Evolutionary conservation across 2,797 vertebrate genomes (phyloP), one percentile per base, ranked within the genome.

Genomic region (Oreochromis mossambicus): DNA sequence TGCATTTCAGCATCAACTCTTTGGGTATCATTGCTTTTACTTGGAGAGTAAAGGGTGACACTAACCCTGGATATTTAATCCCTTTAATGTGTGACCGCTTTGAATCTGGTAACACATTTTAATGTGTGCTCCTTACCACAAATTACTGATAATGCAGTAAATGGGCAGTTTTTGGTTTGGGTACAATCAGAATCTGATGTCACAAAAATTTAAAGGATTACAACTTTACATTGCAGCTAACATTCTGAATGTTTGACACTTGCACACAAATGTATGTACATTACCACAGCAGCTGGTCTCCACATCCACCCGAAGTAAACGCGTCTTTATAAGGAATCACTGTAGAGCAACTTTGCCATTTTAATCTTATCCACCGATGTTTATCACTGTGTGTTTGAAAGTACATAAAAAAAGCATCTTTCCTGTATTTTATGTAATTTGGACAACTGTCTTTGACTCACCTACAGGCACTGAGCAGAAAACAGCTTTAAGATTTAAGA

Each of bases 171-270:
- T 17, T n/a, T 12, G 15, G 43, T 29, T 48, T 19, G 68, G 24
- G 24, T 29, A 19, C 7, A 5, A 6, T 29, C 24, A 19, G 41
- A 41, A 13, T 41, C 19, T 66, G 13, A 46, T 78, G 13, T 0
- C 17, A 19, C 70, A 17, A 21, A n/a, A 55, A 52, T 58, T 11
- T 54, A 32, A 32, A 51, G 81, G 78, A 85, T 87, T 89, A 76
- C 52, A 79, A 84, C 68, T 75, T 48, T 73, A 48, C 10, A 2
- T 29, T 0, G 15, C 9, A 79, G 83, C 24, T 54, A 26, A 78
- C 50, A 48, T 78, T 13, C 52, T 66, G 46, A 80, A 78, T 76
- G 61, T 82, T 15, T 48, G 77, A 21, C 51, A 79, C 15, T 54
- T 15, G 75, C 80, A 77, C 29, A 48, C 13, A 19, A 7, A 34